Evolutionary conservation across 2,113 vertebrate species (phyloP).

Genomic region (Ahaetulla prasina): DNA sequence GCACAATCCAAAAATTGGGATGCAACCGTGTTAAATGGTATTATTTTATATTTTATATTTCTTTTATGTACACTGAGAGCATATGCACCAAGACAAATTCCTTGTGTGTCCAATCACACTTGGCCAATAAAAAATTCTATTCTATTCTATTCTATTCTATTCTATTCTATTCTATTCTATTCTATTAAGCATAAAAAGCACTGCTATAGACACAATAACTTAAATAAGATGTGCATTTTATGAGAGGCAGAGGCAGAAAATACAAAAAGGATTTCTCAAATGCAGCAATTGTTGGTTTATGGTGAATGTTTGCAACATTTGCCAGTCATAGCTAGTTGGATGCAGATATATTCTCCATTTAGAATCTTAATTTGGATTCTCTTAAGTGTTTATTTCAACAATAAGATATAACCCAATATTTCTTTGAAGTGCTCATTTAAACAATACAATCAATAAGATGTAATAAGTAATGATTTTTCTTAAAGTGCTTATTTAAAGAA

Average conservation of each 20-base stretch:
- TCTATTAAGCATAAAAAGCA: background rate
- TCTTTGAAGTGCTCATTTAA: background rate
- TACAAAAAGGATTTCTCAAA: slow-evolving; percentile 28
- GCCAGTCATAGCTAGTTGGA: slow-evolving; percentile 39
- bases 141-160: too few species aligned
- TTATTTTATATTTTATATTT: too few species aligned
- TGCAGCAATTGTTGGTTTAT: slow-evolving; percentile 27
- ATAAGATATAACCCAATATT: too few species aligned
- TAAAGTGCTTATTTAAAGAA: too few species aligned
- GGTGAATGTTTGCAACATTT: slow-evolving; percentile 45
- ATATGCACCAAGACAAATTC: too few species aligned
- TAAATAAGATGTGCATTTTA: background rate
- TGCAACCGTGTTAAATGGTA: background rate
- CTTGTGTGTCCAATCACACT: too few species aligned
- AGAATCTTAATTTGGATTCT: slow-evolving; percentile 12
- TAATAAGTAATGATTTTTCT: too few species aligned
- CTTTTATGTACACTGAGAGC: too few species aligned
- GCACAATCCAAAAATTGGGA: background rate
- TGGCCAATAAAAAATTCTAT: too few species aligned
- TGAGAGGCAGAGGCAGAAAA: background rate
- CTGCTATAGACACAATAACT: background rate
- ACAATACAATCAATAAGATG: too few species aligned
- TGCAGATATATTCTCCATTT: slow-evolving; percentile 26
- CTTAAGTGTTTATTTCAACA: background rate
- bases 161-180: too few species aligned